Evolutionary conservation across 2,888 invertebrate species (phyloP).

Genomic region (Lasioglossum villosulum): DNA sequence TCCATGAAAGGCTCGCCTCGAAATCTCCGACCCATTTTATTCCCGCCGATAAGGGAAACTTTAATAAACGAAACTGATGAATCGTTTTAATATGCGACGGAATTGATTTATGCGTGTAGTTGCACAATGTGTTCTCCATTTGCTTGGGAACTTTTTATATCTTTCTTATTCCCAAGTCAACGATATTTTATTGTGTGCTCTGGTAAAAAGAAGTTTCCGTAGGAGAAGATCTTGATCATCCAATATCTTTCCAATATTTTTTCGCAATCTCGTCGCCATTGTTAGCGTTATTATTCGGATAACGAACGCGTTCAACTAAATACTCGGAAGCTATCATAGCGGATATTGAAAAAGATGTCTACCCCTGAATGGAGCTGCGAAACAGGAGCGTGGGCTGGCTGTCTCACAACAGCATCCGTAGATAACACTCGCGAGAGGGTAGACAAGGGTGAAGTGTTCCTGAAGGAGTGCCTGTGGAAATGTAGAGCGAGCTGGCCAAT

Average conservation of each 20-base stretch:
- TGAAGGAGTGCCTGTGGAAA: not conserved
- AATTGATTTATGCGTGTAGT: not conserved
- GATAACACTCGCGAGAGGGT: not conserved
- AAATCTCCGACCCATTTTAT: not conserved
- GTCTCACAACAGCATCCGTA: not conserved
- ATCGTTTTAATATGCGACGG: not conserved
- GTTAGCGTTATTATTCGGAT: not conserved
- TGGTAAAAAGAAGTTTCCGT: not conserved
- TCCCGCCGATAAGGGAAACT: not conserved
- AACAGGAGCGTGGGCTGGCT: not conserved
- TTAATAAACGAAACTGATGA: not conserved
- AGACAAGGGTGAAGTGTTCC: not conserved
- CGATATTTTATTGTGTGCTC: not conserved
- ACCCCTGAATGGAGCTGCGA: not conserved
- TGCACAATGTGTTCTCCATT: not conserved
- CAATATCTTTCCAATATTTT: too few relatives aligned
- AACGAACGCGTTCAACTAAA: not conserved
- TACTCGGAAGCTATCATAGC: not conserved
- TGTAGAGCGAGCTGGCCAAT: slow-evolving; percentile 15
- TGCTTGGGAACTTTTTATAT: not conserved
- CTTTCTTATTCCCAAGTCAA: not conserved
- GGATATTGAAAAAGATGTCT: not conserved
- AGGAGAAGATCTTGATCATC: not conserved
- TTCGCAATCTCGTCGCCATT: not conserved
- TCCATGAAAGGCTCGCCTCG: not conserved